A percentile compares a stretch with the other conserved stretches of the same genome.
Conservation (phyloP, 2,797 vertebrate species). For the Craterocephalus amniculus region DNA sequence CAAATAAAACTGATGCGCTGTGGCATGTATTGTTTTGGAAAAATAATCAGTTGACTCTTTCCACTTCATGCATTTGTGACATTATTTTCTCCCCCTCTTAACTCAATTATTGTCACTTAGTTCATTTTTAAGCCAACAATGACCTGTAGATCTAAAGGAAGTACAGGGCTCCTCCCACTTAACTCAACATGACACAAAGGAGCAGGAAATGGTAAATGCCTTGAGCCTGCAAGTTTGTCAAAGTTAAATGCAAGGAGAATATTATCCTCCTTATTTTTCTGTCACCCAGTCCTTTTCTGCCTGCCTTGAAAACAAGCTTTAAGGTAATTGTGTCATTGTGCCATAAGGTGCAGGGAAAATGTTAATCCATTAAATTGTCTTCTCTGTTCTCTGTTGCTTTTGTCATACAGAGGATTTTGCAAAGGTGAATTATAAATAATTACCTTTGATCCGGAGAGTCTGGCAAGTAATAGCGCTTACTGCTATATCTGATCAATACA, state of each 20-base stretch:
- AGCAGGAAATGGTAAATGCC: conserved; percentile 55
- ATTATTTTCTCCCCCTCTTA: conserved; percentile 83
- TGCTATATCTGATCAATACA: conserved; percentile 66
- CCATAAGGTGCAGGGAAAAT: conserved; percentile 64
- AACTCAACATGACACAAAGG: conserved; percentile 30
- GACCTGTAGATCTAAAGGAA: conserved; percentile 70
- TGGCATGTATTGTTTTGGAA: conserved; percentile 80
- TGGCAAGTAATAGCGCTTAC: conserved; percentile 68
- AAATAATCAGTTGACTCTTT: conserved; percentile 79
- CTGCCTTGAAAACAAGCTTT: conserved; percentile 70
- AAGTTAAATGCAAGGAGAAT: conserved; percentile 67
- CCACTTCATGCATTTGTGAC: conserved; percentile 77
- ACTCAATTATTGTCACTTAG: conserved; percentile 85
- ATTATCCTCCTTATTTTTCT: conserved; percentile 69
- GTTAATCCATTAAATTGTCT: conserved; percentile 76
- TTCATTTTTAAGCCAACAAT: conserved; percentile 78
- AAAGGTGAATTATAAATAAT: conserved; percentile 76
- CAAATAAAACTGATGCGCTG: conserved; percentile 74
- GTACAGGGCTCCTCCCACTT: conserved; percentile 43
- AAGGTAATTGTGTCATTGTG: conserved; percentile 78
- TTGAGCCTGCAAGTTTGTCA: conserved; percentile 69
- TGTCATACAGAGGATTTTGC: conserved; percentile 64
- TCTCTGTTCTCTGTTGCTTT: conserved; percentile 65
- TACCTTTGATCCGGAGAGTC: conserved; percentile 67
- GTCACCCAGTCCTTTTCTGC: conserved; percentile 63